A percentile compares a stretch with the other conserved stretches of the same genome.
Evolutionary conservation across 2,797 vertebrate species (phyloP).

Genomic region (Cirrhinus molitorella): DNA sequence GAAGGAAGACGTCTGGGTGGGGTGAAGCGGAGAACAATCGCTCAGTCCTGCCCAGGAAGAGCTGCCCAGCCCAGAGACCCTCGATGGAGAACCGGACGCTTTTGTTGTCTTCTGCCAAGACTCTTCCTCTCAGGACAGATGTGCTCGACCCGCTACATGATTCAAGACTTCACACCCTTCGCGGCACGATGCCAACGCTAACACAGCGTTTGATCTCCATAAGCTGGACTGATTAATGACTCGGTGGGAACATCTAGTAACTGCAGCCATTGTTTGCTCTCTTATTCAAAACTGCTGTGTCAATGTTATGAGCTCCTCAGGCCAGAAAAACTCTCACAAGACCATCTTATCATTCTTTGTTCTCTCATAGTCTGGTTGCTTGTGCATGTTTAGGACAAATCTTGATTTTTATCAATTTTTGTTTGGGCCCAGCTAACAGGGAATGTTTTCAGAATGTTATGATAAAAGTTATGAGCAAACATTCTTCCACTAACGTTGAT

Average conservation of each 20-base stretch:
- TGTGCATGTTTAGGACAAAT: background rate
- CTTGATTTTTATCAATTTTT: background rate
- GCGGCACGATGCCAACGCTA: slow-evolving; percentile 5
- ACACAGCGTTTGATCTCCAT: background rate
- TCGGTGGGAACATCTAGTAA: slow-evolving; percentile 3
- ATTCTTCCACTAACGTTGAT: background rate
- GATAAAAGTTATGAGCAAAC: background rate
- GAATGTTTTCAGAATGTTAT: background rate
- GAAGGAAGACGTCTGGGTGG: slow-evolving; percentile 62
- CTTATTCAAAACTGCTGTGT: slow-evolving; percentile 1
- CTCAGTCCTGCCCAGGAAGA: slow-evolving; percentile 64
- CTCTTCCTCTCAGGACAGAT: slow-evolving; percentile 5
- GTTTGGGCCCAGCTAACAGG: background rate
- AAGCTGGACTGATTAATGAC: background rate
- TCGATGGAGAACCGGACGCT: slow-evolving; percentile 53
- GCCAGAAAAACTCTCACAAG: background rate
- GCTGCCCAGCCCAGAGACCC: slow-evolving; percentile 63
- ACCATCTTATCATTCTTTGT: background rate
- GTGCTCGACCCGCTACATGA: background rate
- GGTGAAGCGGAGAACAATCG: slow-evolving; percentile 66
- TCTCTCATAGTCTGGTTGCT: background rate
- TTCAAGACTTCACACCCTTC: slow-evolving; percentile 24
- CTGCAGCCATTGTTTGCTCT: slow-evolving; percentile 4
- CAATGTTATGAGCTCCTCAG: background rate
- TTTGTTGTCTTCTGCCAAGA: slow-evolving; percentile 17